Conservation (phyloP, 2,113 vertebrate species). For the Etheostoma spectabile region DNA sequence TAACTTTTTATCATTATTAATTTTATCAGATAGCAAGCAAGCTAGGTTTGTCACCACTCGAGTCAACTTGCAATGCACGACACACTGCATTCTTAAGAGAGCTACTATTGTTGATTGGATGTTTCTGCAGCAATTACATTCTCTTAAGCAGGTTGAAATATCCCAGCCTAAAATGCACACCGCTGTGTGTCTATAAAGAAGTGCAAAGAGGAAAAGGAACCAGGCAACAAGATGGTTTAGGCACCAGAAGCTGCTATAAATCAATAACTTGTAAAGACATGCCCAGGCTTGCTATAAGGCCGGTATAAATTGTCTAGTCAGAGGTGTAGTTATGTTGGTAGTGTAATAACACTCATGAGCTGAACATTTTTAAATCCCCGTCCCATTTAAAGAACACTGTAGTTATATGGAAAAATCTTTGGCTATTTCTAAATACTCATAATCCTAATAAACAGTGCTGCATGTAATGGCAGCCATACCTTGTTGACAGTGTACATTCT, state of each 20-base stretch:
- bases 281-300: conserved; percentile 38
- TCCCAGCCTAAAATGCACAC: background rate
- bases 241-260: conserved; percentile 19
- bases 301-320: conserved; percentile 29
- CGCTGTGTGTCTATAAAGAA: conserved; percentile 1
- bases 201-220: background rate
- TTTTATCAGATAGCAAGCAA: background rate
- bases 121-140: background rate
- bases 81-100: background rate
- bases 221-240: conserved; percentile 16
- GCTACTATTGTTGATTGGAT: background rate
- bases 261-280: conserved; percentile 56
- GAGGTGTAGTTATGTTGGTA: conserved; percentile 40
- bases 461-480: conserved; percentile 1
- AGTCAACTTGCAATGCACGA: background rate
- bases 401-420: background rate
- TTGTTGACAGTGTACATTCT: conserved; percentile 17
- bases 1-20: conserved; percentile 36
- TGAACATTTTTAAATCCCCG: conserved; percentile 20
- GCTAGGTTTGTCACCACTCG: conserved; percentile 2
- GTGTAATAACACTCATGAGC: conserved; percentile 41
- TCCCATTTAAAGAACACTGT: conserved; percentile 7
- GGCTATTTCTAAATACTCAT: background rate
- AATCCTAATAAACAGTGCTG: background rate
- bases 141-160: background rate